Base-by-base conservation (phyloP, 92 coral and sea anemone genomes). In the Meandrina meandrites region DNA sequence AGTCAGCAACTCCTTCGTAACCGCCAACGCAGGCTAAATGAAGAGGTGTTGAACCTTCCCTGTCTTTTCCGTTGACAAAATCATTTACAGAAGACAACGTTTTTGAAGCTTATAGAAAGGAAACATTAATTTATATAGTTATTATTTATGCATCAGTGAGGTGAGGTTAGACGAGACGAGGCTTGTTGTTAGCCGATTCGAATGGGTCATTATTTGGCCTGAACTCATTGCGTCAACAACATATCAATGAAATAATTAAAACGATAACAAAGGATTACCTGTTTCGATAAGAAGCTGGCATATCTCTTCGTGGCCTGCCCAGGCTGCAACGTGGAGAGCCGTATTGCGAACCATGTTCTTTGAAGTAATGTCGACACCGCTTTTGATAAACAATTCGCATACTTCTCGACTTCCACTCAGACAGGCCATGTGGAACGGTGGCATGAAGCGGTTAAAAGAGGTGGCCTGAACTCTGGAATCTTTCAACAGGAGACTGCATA, bases 1-100 rank as follows among this genome's bases (percentile, higher is more conserved):
- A 68, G 77, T 82, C 77, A 6, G 83, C 98, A 31, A 88, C 79
- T 27, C 91, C 84, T 13, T 83, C 76, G 64, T 88, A 79, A 42
- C 90, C 90, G 5, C 86, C 78, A 69, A 75, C 76, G 5, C 91
- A 92, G 27, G 94, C 94, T 56, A 83, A 85, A 47, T 94, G 98
- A 2, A 94, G 86, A 3, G 88, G 81, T 67, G 95, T 88, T 78
- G 86, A 85, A 53, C 91, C 86, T 78, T 92, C 91, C 42, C 81
- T 35, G 84, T 89, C 92, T 22, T n/a, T 27, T 50, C 12, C 42
- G 64, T 77, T 77, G 64, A 77, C 57, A 77, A 53, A 47, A 14
- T 53, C 81, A 50, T 8, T 27, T 30, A 77, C 18, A 27, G 81
- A n/a, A 2, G 64, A 14, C 8, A 77, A 48, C 36, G 21, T 50